phyloP scores from a whole-genome alignment of 2,888 invertebrate genomes.

The Conus canariensis region DNA sequence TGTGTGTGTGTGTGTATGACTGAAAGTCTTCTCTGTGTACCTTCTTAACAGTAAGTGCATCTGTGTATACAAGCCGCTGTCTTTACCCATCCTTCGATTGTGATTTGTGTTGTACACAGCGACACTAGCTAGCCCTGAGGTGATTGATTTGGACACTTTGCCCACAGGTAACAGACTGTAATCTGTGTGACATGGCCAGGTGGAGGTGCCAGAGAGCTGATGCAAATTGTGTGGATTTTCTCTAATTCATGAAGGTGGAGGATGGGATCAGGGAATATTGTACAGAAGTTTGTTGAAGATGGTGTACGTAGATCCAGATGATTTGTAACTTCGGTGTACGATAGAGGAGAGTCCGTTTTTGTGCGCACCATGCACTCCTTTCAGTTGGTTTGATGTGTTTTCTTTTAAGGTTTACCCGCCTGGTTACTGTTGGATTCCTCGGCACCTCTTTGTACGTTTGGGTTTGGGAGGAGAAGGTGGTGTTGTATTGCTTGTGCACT shows the following conservation, averaged over 20 bases:
- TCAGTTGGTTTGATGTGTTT: background rate
- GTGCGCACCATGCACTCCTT: background rate
- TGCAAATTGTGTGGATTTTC: background rate
- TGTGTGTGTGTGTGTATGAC: too few relatives aligned
- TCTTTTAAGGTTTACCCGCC: slow-evolving; percentile 39
- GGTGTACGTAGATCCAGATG: too few relatives aligned
- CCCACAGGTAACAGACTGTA: slow-evolving; percentile 4
- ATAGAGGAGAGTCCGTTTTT: too few relatives aligned
- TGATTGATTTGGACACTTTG: background rate
- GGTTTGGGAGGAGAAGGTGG: background rate
- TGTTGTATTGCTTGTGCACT: background rate
- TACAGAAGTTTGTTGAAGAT: too few relatives aligned
- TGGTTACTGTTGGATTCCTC: slow-evolving; percentile 42
- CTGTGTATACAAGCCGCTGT: too few relatives aligned
- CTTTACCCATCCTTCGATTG: too few relatives aligned
- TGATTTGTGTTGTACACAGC: slow-evolving; percentile 8
- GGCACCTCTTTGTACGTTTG: slow-evolving; percentile 38
- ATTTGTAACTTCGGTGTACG: too few relatives aligned
- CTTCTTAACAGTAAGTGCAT: too few relatives aligned
- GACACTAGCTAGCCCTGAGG: background rate
- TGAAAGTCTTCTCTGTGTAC: too few relatives aligned
- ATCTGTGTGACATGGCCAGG: background rate
- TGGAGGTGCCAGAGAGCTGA: background rate
- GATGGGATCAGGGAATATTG: background rate
- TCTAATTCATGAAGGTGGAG: background rate